Evolutionary conservation across 2,113 vertebrate species (phyloP).

Genomic region (Ameiurus melas): DNA sequence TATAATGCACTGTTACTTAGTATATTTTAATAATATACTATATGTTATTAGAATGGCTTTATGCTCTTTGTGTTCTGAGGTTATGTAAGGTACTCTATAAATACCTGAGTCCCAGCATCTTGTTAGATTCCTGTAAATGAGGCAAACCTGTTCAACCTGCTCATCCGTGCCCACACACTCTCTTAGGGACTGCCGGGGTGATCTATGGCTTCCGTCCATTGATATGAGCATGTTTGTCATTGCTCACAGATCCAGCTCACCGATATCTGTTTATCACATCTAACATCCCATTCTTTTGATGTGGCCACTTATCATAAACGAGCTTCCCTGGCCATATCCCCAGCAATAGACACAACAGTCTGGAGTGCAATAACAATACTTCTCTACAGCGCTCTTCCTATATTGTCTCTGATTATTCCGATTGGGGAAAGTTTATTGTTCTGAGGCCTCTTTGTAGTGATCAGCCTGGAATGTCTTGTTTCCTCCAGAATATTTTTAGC

Average conservation of each 20-base stretch:
- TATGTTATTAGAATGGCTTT: neutral
- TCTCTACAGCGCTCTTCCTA: slow-evolving; percentile 70
- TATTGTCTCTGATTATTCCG: slow-evolving; percentile 76
- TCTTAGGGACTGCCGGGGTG: slow-evolving; percentile 36
- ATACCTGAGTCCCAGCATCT: neutral
- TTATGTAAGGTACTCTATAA: slow-evolving; percentile 14
- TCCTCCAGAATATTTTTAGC: slow-evolving; percentile 72
- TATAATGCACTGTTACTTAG: neutral
- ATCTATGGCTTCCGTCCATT: slow-evolving; percentile 56
- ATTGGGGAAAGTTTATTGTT: slow-evolving; percentile 71
- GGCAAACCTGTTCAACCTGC: slow-evolving; percentile 19
- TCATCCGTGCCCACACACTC: slow-evolving; percentile 3
- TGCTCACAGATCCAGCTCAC: slow-evolving; percentile 32
- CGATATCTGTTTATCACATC: slow-evolving; percentile 59
- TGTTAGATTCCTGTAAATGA: slow-evolving; percentile 36
- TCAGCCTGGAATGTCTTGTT: slow-evolving; percentile 69
- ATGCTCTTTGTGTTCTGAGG: neutral
- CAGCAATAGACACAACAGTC: slow-evolving; percentile 77
- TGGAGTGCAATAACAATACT: slow-evolving; percentile 66
- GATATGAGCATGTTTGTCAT: slow-evolving; percentile 37
- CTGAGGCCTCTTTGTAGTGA: slow-evolving; percentile 71
- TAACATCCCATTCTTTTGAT: slow-evolving; percentile 62
- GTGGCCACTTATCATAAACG: slow-evolving; percentile 65
- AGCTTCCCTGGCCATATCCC: slow-evolving; percentile 66
- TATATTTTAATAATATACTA: too few species aligned